Conservation (phyloP, 1,140 invertebrate genomes). For the Drosophila athabasca region DNA sequence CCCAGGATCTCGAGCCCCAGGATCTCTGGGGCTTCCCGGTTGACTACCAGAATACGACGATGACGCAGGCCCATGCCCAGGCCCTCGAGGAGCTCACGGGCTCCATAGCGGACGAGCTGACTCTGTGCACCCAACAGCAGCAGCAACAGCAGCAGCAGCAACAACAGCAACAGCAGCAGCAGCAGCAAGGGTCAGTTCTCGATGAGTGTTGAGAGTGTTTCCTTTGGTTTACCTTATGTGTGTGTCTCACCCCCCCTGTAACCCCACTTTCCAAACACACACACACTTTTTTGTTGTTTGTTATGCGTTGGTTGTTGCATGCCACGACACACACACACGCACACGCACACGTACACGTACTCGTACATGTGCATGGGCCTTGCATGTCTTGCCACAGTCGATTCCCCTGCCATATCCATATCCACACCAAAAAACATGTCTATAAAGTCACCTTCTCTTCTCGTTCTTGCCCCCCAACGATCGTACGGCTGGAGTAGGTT, state of each 20-base stretch:
- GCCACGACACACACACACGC: not conserved
- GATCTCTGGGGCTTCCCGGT: constrained; percentile 86
- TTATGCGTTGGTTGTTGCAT: constrained; percentile 36
- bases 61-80: constrained; percentile 82
- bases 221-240: constrained; percentile 29
- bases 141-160: constrained; percentile 84
- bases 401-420: not conserved
- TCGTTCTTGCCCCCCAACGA: constrained; percentile 84
- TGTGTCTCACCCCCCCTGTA: not conserved
- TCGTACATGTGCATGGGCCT: constrained; percentile 10
- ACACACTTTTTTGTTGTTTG: constrained; percentile 16
- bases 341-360: not conserved
- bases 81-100: constrained; percentile 89
- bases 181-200: constrained; percentile 86
- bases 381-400: constrained; percentile 20
- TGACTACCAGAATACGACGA: constrained; percentile 84
- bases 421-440: constrained; percentile 30
- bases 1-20: constrained; percentile 91
- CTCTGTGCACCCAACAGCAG: constrained; percentile 88
- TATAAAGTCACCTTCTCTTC: constrained; percentile 78
- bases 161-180: constrained; percentile 83
- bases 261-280: not conserved
- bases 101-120: constrained; percentile 93
- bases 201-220: constrained; percentile 35
- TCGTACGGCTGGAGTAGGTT: constrained; percentile 84